Evolutionary conservation across 2,797 vertebrate genomes (phyloP).

Genomic region (Falco berigora): DNA sequence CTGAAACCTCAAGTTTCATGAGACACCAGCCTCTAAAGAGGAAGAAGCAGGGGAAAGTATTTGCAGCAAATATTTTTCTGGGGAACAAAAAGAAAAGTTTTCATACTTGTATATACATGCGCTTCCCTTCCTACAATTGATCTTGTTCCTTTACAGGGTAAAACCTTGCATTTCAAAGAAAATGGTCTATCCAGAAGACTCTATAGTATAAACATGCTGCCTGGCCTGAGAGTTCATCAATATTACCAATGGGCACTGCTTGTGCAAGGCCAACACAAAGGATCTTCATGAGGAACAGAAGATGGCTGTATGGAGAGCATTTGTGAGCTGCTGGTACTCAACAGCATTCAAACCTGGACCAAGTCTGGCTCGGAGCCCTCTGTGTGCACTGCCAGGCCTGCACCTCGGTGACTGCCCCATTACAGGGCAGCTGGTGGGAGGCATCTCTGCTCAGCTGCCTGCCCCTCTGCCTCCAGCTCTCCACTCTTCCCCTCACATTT

Average conservation of each 20-base stretch:
- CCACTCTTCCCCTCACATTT: neutral
- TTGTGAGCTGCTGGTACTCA: neutral
- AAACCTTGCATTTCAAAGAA: neutral
- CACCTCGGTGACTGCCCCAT: neutral
- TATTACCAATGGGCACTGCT: neutral
- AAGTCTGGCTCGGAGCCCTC: neutral
- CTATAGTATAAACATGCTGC: neutral
- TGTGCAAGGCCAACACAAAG: accelerated
- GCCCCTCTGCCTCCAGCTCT: neutral
- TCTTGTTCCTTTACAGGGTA: neutral
- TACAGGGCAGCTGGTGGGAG: accelerated
- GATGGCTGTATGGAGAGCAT: neutral
- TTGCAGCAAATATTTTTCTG: neutral
- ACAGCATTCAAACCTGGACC: neutral
- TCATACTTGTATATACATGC: neutral
- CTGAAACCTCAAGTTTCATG: slow-evolving; percentile 11
- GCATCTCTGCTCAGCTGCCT: neutral
- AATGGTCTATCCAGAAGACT: neutral
- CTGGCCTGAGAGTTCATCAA: neutral
- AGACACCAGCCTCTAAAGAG: neutral
- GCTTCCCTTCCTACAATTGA: neutral
- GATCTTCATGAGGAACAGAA: neutral
- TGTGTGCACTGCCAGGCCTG: neutral
- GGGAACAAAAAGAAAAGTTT: neutral
- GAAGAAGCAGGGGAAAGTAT: neutral